Evolutionary conservation across 2,888 invertebrate genomes (phyloP).

Genomic region (Cephalotes varians): DNA sequence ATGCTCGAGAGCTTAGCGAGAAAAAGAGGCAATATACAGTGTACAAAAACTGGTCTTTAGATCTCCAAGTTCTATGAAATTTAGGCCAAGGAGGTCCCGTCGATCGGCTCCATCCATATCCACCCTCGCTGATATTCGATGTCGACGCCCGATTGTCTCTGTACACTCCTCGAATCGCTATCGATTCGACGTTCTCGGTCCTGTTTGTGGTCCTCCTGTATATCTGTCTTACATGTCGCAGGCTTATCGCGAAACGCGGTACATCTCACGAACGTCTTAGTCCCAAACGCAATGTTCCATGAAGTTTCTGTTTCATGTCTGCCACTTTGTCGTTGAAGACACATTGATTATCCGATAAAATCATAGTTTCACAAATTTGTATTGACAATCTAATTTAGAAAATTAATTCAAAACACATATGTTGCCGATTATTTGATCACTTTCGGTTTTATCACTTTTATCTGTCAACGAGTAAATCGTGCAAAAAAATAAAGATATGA

Average conservation of each 20-base stretch:
- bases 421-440: no score
- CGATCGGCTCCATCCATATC: background rate
- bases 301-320: background rate
- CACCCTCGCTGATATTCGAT: background rate
- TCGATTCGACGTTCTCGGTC: slow-evolving; percentile 65
- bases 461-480: background rate
- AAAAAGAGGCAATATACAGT: background rate
- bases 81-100: background rate
- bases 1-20: background rate
- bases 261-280: slow-evolving; percentile 37
- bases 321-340: background rate
- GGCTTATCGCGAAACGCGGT: slow-evolving; percentile 27
- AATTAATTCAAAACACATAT: background rate
- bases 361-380: background rate
- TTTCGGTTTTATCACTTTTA: background rate
- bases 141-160: slow-evolving; percentile 64
- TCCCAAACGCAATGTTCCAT: background rate
- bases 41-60: background rate
- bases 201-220: slow-evolving; percentile 36
- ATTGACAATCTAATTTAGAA: background rate
- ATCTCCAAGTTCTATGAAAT: background rate
- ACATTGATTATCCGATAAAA: background rate
- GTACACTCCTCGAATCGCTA: slow-evolving; percentile 55
- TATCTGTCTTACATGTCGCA: slow-evolving; percentile 51
- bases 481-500: background rate